Conservation (phyloP, 2,888 invertebrate species). For the Tethea ocularis region DNA sequence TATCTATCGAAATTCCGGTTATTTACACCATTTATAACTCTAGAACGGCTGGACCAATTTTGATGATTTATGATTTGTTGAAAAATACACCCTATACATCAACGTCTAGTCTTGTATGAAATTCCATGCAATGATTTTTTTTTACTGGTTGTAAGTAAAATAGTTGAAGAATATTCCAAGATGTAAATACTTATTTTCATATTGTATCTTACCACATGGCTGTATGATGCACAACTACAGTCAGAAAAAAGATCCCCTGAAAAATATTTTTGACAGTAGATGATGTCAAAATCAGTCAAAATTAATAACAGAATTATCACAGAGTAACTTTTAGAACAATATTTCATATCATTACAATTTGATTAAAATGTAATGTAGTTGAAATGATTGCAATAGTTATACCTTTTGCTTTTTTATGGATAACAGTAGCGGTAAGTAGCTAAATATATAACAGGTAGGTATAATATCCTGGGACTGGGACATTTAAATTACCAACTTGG, state of each 20-base stretch:
- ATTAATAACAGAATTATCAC: not conserved
- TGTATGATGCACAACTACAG: not conserved
- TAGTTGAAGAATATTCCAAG: too few species aligned
- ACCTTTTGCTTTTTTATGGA: slow-evolving; percentile 29
- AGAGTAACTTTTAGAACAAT: not conserved
- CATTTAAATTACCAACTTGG: too few species aligned
- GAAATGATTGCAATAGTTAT: slow-evolving; percentile 26
- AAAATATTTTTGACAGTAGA: not conserved
- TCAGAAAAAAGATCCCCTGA: not conserved
- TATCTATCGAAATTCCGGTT: too few species aligned
- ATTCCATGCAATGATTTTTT: too few species aligned
- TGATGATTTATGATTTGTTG: too few species aligned
- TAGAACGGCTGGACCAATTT: too few species aligned
- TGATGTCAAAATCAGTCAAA: not conserved
- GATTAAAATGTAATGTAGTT: slow-evolving; percentile 12
- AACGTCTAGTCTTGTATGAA: too few species aligned
- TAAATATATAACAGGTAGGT: not conserved
- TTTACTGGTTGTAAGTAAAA: too few species aligned
- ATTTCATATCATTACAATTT: not conserved
- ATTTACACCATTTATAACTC: too few species aligned
- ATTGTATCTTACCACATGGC: not conserved
- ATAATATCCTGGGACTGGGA: too few species aligned
- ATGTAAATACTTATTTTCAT: too few species aligned
- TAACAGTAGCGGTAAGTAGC: slow-evolving; percentile 31
- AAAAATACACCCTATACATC: too few species aligned